A percentile compares a stretch with the other conserved stretches of the same genome.
Conservation (phyloP, 2,888 invertebrate genomes). For the Apotomis betuletana region DNA sequence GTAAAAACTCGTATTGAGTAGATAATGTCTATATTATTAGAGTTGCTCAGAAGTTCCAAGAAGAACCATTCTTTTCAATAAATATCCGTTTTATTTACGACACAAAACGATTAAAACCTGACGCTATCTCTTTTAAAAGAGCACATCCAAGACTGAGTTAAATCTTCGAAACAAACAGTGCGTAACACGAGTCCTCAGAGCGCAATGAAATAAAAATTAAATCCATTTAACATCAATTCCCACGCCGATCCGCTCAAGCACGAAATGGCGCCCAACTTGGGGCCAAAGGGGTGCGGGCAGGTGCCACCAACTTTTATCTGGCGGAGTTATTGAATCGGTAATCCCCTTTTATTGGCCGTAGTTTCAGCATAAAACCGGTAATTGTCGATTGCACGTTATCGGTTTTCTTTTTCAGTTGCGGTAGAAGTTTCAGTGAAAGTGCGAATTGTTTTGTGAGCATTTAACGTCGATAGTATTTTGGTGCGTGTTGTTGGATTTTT, state of each 20-base stretch:
- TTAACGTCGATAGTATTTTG: constrained; percentile 7
- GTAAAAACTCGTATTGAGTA: too few relatives aligned
- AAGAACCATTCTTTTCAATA: too few relatives aligned
- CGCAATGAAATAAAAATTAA: constrained; percentile 38
- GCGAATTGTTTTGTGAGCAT: constrained; percentile 20
- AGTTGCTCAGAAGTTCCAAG: too few relatives aligned
- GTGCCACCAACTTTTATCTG: constrained; percentile 64
- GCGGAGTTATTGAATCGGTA: constrained; percentile 72
- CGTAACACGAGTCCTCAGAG: constrained; percentile 14
- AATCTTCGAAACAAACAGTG: neutral
- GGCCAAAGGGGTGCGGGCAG: constrained; percentile 50
- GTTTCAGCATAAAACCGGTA: constrained; percentile 58
- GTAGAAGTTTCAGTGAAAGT: constrained; percentile 1
- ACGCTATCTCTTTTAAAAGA: too few relatives aligned
- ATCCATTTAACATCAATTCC: constrained; percentile 31
- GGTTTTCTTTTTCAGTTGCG: constrained; percentile 40
- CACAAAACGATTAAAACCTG: too few relatives aligned
- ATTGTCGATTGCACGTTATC: constrained; percentile 47
- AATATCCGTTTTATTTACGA: too few relatives aligned
- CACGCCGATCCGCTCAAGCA: constrained; percentile 17
- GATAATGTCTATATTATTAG: too few relatives aligned
- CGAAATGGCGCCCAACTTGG: constrained; percentile 29
- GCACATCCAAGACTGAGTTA: neutral
- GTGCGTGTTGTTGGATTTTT: neutral
- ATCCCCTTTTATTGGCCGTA: constrained; percentile 69